Percentiles rank a stretch among this genome's conserved stretches.
phyloP scores from a whole-genome alignment of 2,797 vertebrate genomes.

The Pygocentrus nattereri region DNA sequence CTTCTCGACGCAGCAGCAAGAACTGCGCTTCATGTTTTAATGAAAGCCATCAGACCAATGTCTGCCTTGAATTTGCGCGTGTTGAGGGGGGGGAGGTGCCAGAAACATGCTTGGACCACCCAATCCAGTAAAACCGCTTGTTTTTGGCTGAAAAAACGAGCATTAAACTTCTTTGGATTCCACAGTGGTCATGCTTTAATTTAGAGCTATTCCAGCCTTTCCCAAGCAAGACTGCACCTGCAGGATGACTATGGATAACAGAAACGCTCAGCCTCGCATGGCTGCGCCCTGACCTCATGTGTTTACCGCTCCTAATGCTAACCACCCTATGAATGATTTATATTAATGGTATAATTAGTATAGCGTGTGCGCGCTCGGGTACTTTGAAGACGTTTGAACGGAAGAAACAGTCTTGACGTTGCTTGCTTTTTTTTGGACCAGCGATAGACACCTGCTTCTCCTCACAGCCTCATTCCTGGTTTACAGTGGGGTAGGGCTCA shows the following conservation, averaged over 20 bases:
- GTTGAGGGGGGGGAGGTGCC: conserved; percentile 71
- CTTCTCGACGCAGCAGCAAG: conserved; percentile 24
- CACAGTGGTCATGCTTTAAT: conserved; percentile 74
- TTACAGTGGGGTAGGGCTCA: not conserved
- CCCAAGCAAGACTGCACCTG: conserved; percentile 76
- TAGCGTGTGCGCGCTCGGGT: conserved; percentile 53
- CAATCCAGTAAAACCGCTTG: conserved; percentile 74
- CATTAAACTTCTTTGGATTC: conserved; percentile 72
- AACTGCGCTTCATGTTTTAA: conserved; percentile 74
- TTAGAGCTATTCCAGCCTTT: conserved; percentile 64
- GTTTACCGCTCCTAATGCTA: conserved; percentile 75
- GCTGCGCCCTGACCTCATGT: conserved; percentile 79
- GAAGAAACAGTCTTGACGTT: conserved; percentile 51
- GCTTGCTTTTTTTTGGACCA: conserved; percentile 63
- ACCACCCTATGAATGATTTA: conserved; percentile 75
- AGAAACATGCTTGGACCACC: conserved; percentile 81
- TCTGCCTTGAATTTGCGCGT: conserved; percentile 69
- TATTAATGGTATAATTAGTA: conserved; percentile 70
- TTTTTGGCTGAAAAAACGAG: conserved; percentile 69
- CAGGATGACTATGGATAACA: conserved; percentile 70
- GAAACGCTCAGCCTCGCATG: conserved; percentile 70
- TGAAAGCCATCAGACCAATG: conserved; percentile 75
- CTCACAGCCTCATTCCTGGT: conserved; percentile 49
- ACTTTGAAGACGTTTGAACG: conserved; percentile 61
- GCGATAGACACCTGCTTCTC: conserved; percentile 78